phyloP scores from a whole-genome alignment of 2,888 invertebrate species.

The Penaeus monodon region DNA sequence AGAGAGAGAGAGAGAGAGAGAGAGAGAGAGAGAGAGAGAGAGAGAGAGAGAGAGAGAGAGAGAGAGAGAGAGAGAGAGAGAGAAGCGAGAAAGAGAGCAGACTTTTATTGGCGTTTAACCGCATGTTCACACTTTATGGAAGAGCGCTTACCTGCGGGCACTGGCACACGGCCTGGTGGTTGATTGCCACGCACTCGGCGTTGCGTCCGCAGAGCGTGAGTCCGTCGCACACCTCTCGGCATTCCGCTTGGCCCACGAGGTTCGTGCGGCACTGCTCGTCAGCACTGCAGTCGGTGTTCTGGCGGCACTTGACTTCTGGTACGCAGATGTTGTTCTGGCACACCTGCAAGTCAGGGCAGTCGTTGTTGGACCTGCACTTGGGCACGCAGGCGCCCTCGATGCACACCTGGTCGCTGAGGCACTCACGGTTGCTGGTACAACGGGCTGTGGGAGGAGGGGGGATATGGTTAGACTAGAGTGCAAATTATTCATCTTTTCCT shows the following conservation, averaged over 20 bases:
- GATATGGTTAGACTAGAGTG: too few species aligned
- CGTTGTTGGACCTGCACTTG: conserved; percentile 80
- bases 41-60: conserved; percentile 17
- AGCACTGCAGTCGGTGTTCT: conserved; percentile 80
- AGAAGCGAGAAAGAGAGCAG: background rate
- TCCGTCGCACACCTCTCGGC: conserved; percentile 81
- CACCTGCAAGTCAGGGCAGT: conserved; percentile 84
- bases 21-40: background rate
- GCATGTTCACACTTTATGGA: conserved; percentile 71
- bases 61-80: background rate
- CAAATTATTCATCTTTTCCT: too few species aligned
- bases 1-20: background rate
- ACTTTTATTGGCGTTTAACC: background rate
- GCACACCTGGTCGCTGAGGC: conserved; percentile 87
- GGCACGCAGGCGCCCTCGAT: conserved; percentile 76
- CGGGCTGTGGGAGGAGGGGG: conserved; percentile 72
- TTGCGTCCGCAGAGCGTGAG: conserved; percentile 81
- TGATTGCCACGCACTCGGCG: conserved; percentile 81
- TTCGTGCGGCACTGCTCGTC: conserved; percentile 81
- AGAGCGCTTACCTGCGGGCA: conserved; percentile 87
- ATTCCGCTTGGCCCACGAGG: conserved; percentile 80
- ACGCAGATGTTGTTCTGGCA: conserved; percentile 87
- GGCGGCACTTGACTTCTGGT: conserved; percentile 82
- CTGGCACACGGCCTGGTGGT: conserved; percentile 82
- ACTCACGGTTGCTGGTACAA: conserved; percentile 85